Conservation (phyloP, 2,888 invertebrate species). For the Bimastos eiseni region DNA sequence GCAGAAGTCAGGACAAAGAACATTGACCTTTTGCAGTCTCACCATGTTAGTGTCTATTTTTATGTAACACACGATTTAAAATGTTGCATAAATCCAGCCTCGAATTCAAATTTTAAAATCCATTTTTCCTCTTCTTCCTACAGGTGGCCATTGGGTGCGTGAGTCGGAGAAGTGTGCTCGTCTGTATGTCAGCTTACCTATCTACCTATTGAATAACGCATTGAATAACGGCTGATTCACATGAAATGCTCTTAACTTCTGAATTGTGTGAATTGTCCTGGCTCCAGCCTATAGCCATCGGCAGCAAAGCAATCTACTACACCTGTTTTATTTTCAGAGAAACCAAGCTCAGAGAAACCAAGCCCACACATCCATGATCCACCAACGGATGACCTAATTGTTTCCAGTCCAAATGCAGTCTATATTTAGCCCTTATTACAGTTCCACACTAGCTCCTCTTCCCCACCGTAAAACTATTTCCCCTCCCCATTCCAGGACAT, state of each 20-base stretch:
- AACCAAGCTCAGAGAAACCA: neutral
- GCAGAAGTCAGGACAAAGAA: no score
- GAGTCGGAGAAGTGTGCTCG: neutral
- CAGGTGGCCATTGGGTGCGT: neutral
- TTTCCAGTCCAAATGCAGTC: neutral
- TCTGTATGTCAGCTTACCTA: neutral
- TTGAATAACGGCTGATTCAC: no score
- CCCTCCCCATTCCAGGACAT: neutral
- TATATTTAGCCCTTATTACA: neutral
- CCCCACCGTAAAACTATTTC: neutral
- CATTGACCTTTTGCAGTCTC: no score
- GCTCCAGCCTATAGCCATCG: neutral
- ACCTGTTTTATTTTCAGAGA: neutral
- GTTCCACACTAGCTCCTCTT: neutral
- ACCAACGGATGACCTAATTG: constrained; percentile 1
- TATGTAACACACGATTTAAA: no score
- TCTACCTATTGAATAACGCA: no score
- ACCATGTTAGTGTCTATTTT: no score
- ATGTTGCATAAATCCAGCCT: neutral
- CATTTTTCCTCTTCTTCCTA: neutral
- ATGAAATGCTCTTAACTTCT: no score
- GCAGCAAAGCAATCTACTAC: neutral
- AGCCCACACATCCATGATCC: neutral
- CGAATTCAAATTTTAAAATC: neutral
- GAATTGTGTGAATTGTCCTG: no score